Conservation (phyloP, 1,140 invertebrate genomes). For the Dryas iulia region DNA sequence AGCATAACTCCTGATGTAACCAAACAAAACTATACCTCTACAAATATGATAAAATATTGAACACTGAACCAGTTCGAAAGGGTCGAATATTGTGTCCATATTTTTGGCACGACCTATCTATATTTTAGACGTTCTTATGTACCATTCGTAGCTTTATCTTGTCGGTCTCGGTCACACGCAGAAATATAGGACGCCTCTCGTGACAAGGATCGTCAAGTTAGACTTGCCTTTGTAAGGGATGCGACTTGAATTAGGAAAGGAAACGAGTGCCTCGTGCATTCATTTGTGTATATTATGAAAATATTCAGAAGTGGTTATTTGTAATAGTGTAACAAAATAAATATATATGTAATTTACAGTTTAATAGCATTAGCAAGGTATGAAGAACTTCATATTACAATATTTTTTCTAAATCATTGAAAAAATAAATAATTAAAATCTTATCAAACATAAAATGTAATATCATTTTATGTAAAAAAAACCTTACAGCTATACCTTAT, state of each 20-base stretch:
- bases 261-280: background rate
- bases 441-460: too few relatives aligned
- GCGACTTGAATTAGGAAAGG: constrained; percentile 8
- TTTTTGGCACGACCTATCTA: background rate
- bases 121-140: background rate
- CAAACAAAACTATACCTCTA: constrained; percentile 24
- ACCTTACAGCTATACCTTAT: too few relatives aligned
- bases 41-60: constrained; percentile 31
- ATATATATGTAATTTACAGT: too few relatives aligned
- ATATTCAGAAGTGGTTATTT: background rate
- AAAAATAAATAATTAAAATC: too few relatives aligned
- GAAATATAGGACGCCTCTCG: constrained; percentile 57
- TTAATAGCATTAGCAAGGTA: too few relatives aligned
- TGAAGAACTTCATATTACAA: too few relatives aligned
- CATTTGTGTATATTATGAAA: background rate
- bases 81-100: background rate
- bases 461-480: too few relatives aligned
- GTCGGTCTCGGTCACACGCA: constrained; percentile 43
- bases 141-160: constrained; percentile 24
- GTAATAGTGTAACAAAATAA: background rate
- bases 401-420: too few relatives aligned
- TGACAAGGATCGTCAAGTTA: constrained; percentile 50
- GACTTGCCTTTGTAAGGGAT: constrained; percentile 23
- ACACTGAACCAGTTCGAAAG: constrained; percentile 2
- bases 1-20: constrained; percentile 15